These are phyloP conservation scores for Leptinotarsa defecta DNA, from an alignment of 1,140 invertebrate genomes.

Conservation along the genomic window DNA sequence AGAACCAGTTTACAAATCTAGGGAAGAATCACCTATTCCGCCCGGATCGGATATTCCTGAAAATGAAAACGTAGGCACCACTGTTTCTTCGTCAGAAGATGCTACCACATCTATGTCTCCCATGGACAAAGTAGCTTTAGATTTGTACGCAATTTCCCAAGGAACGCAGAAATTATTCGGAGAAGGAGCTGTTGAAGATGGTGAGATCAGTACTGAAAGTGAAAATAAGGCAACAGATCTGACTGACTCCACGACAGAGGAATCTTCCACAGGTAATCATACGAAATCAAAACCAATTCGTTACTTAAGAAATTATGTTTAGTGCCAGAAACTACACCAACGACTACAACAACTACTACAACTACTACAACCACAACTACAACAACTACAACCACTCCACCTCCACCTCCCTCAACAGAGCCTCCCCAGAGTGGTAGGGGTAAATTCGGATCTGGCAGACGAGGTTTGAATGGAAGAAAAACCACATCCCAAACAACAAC, in stretches of 20 bases:
- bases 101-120: constrained; percentile 67
- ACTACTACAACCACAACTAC: constrained; percentile 60
- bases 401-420: constrained; percentile 54
- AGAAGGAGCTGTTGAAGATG: constrained; percentile 51
- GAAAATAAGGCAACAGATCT: constrained; percentile 47
- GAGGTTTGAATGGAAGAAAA: constrained; percentile 29
- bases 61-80: not conserved
- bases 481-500: constrained; percentile 37
- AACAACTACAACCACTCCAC: constrained; percentile 59
- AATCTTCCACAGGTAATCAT: constrained; percentile 49
- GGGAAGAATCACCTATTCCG: constrained; percentile 30
- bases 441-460: constrained; percentile 47
- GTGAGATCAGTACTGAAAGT: constrained; percentile 42
- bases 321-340: constrained; percentile 60
- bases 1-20: constrained; percentile 33
- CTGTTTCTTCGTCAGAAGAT: constrained; percentile 11
- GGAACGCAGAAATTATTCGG: constrained; percentile 76
- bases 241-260: constrained; percentile 48
- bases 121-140: constrained; percentile 81
- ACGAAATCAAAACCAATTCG: constrained; percentile 50
- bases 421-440: constrained; percentile 44
- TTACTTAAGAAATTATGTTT: not conserved
- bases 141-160: constrained; percentile 76
- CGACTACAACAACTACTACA: constrained; percentile 57
- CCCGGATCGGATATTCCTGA: not conserved